phyloP scores from a whole-genome alignment of 1,140 invertebrate species.

The Philopotamus ludificatus region DNA sequence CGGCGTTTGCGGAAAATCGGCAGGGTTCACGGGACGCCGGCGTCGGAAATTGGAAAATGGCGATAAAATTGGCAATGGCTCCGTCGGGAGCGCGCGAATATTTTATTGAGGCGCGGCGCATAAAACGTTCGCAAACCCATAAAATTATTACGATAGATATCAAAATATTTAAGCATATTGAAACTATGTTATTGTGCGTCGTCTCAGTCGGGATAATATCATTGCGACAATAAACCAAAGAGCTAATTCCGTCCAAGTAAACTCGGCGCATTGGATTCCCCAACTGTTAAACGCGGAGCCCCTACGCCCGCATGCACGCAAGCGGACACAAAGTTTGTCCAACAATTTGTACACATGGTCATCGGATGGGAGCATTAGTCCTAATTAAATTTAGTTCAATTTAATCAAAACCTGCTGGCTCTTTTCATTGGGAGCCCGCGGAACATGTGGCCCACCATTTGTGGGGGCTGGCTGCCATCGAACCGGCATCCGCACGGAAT shows the following conservation, averaged over 20 bases:
- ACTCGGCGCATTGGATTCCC: too few relatives aligned
- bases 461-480: conserved; percentile 2
- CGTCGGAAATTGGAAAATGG: not conserved
- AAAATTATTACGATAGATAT: conserved; percentile 14
- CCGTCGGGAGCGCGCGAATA: conserved; percentile 6
- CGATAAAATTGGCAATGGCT: conserved; percentile 3
- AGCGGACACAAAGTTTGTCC: conserved; percentile 19
- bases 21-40: not conserved
- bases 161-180: not conserved
- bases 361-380: conserved; percentile 24
- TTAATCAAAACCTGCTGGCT: conserved; percentile 27
- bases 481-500: conserved; percentile 14
- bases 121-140: not conserved
- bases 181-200: too few relatives aligned
- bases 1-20: not conserved
- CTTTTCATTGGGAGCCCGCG: conserved; percentile 26
- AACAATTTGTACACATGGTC: conserved; percentile 29
- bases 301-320: conserved; percentile 10
- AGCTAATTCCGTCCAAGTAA: too few relatives aligned
- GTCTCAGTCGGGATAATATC: too few relatives aligned
- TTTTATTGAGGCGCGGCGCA: too few relatives aligned
- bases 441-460: conserved; percentile 20
- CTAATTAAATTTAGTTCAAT: conserved; percentile 36
- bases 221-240: too few relatives aligned
- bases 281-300: too few relatives aligned